Evolutionary conservation across 2,888 invertebrate genomes (phyloP).

Genomic region (Clanis bilineata): DNA sequence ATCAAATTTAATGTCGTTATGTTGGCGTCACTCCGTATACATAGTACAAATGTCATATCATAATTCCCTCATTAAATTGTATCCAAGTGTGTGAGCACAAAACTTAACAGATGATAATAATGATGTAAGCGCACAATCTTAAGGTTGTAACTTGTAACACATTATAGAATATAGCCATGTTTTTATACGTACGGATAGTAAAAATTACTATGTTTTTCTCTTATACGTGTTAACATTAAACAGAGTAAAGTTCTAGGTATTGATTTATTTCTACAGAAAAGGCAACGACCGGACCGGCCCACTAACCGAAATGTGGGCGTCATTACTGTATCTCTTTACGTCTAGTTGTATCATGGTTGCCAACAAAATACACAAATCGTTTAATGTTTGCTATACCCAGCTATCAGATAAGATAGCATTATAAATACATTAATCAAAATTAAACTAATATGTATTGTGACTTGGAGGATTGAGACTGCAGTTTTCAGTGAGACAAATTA

Average conservation of each 20-base stretch:
- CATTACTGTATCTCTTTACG: slow-evolving; percentile 31
- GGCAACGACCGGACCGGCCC: slow-evolving; percentile 73
- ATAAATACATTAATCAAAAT: neutral
- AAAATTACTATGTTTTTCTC: neutral
- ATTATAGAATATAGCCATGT: neutral
- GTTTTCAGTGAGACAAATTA: neutral
- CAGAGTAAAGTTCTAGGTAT: slow-evolving; percentile 2
- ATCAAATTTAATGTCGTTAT: no score
- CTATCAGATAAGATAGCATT: slow-evolving; percentile 11
- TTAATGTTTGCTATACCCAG: neutral
- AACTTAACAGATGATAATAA: no score
- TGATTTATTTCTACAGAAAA: slow-evolving; percentile 23
- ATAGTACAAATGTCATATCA: neutral
- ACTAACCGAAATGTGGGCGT: slow-evolving; percentile 61
- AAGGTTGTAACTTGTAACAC: no score
- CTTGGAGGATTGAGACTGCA: neutral
- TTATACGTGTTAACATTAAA: neutral
- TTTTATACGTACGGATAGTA: neutral
- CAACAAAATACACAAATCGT: slow-evolving; percentile 33
- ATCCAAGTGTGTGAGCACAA: neutral
- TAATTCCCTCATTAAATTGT: neutral
- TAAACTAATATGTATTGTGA: neutral
- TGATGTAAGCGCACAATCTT: no score
- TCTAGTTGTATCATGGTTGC: slow-evolving; percentile 27
- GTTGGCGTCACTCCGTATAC: no score